Percentiles rank a stretch among this genome's conserved stretches.
These are phyloP conservation scores for Drosophila vallismaia DNA, from an alignment of 2,888 invertebrate genomes.

Conservation along the genomic window DNA sequence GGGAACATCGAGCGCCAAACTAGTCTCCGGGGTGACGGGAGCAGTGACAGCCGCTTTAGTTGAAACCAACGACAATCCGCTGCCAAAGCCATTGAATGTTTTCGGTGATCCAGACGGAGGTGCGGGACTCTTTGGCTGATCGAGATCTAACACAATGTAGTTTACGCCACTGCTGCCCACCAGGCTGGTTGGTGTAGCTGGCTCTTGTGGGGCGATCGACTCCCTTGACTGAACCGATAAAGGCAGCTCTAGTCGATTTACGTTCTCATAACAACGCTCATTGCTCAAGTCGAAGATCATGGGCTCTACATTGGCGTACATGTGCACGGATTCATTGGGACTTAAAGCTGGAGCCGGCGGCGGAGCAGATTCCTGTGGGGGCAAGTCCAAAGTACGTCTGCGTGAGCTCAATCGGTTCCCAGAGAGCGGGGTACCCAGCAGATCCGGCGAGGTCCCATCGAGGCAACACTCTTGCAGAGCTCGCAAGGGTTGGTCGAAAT, in stretches of 20 bases:
- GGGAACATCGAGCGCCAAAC: constrained; percentile 21
- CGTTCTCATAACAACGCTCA: constrained; percentile 81
- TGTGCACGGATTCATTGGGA: constrained; percentile 65
- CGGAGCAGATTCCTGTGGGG: constrained; percentile 83
- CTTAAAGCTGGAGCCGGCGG: constrained; percentile 37
- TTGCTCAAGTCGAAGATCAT: constrained; percentile 52
- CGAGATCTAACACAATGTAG: constrained; percentile 83
- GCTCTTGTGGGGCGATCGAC: constrained; percentile 40
- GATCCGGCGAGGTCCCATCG: constrained; percentile 14
- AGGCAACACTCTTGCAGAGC: constrained; percentile 61
- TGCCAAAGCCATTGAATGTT: constrained; percentile 20
- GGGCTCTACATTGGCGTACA: constrained; percentile 80
- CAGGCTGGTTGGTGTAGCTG: constrained; percentile 66
- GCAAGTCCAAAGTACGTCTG: constrained; percentile 71
- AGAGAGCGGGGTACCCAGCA: constrained; percentile 25
- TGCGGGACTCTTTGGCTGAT: constrained; percentile 78
- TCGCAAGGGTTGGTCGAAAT: constrained; percentile 85
- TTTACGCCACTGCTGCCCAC: constrained; percentile 72
- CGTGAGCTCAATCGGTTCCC: constrained; percentile 28
- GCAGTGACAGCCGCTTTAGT: constrained; percentile 22
- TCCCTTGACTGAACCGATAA: constrained; percentile 59
- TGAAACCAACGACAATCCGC: constrained; percentile 21
- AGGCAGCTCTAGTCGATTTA: constrained; percentile 76
- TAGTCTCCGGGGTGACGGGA: constrained; percentile 42
- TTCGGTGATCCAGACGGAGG: constrained; percentile 48